These are phyloP conservation scores for Eledona agricola DNA, from an alignment of 2,888 invertebrate genomes.

Conservation along the genomic window DNA sequence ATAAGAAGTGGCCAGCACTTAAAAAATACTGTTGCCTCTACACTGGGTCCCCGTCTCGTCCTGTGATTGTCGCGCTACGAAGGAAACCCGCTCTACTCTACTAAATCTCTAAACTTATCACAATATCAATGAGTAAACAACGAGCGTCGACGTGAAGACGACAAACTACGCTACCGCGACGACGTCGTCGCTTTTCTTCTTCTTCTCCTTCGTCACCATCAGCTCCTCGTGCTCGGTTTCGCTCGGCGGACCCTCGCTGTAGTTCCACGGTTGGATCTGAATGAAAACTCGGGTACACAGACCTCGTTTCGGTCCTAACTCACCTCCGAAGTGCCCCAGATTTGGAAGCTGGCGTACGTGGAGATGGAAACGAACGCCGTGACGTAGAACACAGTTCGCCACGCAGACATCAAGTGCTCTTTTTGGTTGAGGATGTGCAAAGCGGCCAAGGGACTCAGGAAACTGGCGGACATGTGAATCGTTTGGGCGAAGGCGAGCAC, in stretches of 20 bases:
- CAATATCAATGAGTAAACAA: conserved; percentile 44
- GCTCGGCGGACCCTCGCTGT: conserved; percentile 54
- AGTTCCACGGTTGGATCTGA: conserved; percentile 65
- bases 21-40: background rate
- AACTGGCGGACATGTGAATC: conserved; percentile 80
- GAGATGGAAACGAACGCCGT: conserved; percentile 69
- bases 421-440: conserved; percentile 69
- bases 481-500: conserved; percentile 79
- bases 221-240: conserved; percentile 53
- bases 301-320: conserved; percentile 31
- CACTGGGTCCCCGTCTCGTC: no score
- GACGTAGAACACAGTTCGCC: conserved; percentile 72
- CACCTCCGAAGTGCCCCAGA: conserved; percentile 73
- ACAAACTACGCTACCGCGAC: conserved; percentile 12
- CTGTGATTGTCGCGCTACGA: conserved; percentile 19
- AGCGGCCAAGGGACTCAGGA: conserved; percentile 72
- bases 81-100: conserved; percentile 1
- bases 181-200: conserved; percentile 13
- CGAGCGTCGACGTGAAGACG: conserved; percentile 13
- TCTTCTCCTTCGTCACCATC: conserved; percentile 39
- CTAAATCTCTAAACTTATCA: conserved; percentile 38
- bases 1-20: no score
- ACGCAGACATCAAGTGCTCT: conserved; percentile 66
- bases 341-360: conserved; percentile 72
- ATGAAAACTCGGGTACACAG: conserved; percentile 1